A percentile compares a stretch with the other conserved stretches of the same genome.
These are phyloP conservation scores for Xiphydria camelus DNA, from an alignment of 2,888 invertebrate species.

Conservation along the genomic window DNA sequence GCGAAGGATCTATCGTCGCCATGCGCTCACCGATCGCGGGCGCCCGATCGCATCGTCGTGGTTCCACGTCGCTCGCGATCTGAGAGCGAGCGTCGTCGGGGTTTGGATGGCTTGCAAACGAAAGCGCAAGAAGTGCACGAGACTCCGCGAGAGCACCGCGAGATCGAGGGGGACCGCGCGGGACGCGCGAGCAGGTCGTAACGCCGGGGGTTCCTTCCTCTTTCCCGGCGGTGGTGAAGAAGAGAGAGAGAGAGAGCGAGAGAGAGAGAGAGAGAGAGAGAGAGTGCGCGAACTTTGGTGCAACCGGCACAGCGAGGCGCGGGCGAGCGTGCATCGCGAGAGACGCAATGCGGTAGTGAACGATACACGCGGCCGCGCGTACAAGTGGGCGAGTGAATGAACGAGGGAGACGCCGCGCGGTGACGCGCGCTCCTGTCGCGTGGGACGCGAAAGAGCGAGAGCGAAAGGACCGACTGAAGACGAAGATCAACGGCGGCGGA, in stretches of 20 bases:
- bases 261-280: too few species aligned
- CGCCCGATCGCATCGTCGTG: background rate
- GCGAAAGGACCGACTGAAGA: slow-evolving; percentile 16
- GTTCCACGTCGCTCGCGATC: background rate
- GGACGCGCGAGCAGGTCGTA: background rate
- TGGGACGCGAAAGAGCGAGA: slow-evolving; percentile 3
- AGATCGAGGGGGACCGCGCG: background rate
- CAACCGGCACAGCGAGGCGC: too few species aligned
- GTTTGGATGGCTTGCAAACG: slow-evolving; percentile 54
- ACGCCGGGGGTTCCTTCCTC: too few species aligned
- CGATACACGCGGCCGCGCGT: background rate
- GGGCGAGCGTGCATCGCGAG: too few species aligned
- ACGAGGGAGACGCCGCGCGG: too few species aligned
- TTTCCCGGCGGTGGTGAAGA: background rate
- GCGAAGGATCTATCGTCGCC: background rate
- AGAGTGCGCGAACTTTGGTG: background rate
- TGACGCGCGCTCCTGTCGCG: too few species aligned
- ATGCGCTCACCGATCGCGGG: background rate
- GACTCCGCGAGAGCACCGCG: slow-evolving; percentile 11
- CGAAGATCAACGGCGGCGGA: slow-evolving; percentile 27
- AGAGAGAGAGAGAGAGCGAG: too few species aligned
- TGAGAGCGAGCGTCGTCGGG: background rate
- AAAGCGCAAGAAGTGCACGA: slow-evolving; percentile 49
- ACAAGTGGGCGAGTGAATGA: background rate
- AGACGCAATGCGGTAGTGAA: slow-evolving; percentile 2